phyloP scores from a whole-genome alignment of 2,113 vertebrate genomes.

The Brevimyrus niger region DNA sequence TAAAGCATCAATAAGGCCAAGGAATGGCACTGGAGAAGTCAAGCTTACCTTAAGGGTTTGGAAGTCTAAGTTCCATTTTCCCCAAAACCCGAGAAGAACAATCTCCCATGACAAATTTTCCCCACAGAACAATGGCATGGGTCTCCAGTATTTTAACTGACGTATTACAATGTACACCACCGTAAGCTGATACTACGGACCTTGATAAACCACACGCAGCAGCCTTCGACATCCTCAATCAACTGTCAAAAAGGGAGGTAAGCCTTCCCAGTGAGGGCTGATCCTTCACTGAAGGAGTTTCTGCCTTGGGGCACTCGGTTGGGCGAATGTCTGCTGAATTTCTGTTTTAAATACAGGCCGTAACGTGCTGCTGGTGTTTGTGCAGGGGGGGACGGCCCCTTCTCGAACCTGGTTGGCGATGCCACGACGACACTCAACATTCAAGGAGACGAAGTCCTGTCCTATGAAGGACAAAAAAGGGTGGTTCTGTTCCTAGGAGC shows the following conservation, averaged over 20 bases:
- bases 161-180: neutral
- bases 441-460: neutral
- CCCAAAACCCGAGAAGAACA: neutral
- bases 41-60: neutral
- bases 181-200: neutral
- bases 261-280: neutral
- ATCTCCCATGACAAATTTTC: neutral
- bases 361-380: constrained; percentile 4
- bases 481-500: neutral
- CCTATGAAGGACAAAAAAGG: neutral
- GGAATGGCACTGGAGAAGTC: neutral
- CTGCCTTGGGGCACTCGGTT: neutral
- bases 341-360: neutral
- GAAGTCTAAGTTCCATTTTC: neutral
- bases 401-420: neutral
- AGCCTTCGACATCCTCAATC: neutral
- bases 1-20: neutral
- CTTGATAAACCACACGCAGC: neutral
- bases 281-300: neutral
- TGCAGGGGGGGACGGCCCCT: neutral
- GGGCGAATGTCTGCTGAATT: neutral
- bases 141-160: neutral
- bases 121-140: neutral
- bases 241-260: neutral
- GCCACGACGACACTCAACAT: neutral